Percentiles rank a stretch among this genome's conserved stretches.
These are phyloP conservation scores for Toxonevra muliebris DNA, from an alignment of 2,888 invertebrate species.

Conservation along the genomic window DNA sequence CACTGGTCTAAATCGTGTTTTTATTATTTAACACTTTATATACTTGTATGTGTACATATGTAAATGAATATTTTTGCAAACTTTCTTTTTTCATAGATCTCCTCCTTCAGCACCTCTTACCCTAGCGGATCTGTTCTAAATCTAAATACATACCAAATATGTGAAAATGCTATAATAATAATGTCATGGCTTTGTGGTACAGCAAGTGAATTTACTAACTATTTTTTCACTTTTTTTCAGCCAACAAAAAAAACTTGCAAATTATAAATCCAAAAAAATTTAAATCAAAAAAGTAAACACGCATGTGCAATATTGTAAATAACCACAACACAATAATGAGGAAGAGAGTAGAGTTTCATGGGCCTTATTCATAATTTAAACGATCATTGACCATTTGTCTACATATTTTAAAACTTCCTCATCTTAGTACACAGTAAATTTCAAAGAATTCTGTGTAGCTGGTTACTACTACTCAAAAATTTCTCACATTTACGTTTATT, in stretches of 20 bases:
- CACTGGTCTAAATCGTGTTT: too few relatives aligned
- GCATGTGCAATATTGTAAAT: not conserved
- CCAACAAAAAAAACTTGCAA: not conserved
- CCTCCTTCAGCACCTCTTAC: too few relatives aligned
- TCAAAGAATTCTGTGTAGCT: too few relatives aligned
- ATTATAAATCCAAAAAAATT: not conserved
- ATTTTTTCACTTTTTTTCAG: too few relatives aligned
- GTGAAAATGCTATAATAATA: slow-evolving; percentile 13
- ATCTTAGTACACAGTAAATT: too few relatives aligned
- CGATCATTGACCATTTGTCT: slow-evolving; percentile 22
- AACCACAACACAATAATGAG: not conserved
- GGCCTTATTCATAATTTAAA: slow-evolving; percentile 31
- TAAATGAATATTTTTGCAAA: not conserved
- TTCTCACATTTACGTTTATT: too few relatives aligned
- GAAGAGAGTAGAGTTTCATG: slow-evolving; percentile 1
- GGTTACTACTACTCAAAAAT: too few relatives aligned
- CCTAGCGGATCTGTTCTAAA: not conserved
- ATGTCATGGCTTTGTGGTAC: slow-evolving; percentile 36
- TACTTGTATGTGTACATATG: too few relatives aligned
- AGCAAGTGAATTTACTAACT: slow-evolving; percentile 40
- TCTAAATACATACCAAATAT: too few relatives aligned
- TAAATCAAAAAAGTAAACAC: not conserved
- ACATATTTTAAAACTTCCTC: not conserved
- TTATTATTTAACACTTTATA: too few relatives aligned
- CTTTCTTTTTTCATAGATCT: slow-evolving; percentile 21